phyloP scores from a whole-genome alignment of 2,888 invertebrate species.

The Drosophila crucigera region DNA sequence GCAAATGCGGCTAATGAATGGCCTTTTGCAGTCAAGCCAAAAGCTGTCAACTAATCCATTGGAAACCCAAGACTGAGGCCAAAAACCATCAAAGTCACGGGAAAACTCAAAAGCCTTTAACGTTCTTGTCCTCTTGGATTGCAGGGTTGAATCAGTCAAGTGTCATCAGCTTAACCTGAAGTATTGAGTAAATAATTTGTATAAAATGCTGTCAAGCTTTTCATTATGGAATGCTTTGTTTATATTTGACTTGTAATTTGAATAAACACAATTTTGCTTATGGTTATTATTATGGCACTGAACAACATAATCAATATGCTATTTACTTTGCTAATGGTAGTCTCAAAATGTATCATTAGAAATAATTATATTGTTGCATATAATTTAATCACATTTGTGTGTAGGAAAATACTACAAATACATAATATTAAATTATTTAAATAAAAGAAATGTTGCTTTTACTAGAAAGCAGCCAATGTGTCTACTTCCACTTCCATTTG shows the following conservation, averaged over 20 bases:
- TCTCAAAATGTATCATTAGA: background rate
- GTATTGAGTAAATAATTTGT: slow-evolving; percentile 3
- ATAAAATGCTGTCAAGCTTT: background rate
- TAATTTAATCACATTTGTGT: background rate
- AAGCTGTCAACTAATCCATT: slow-evolving; percentile 46
- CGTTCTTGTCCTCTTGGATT: background rate
- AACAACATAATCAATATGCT: background rate
- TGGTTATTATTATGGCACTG: background rate
- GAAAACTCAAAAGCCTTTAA: background rate
- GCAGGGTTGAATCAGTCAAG: background rate
- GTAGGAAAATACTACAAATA: background rate
- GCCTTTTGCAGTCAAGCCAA: slow-evolving; percentile 45
- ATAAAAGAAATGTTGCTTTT: background rate
- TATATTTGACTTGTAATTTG: background rate
- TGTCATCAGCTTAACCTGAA: background rate
- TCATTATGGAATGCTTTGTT: background rate
- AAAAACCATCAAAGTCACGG: slow-evolving; percentile 4
- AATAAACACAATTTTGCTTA: background rate
- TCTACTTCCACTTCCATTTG: background rate
- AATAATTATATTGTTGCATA: background rate
- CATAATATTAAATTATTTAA: background rate
- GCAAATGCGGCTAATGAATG: slow-evolving; percentile 63
- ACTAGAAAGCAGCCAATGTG: background rate
- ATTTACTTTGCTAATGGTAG: background rate
- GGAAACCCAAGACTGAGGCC: slow-evolving; percentile 30